These are phyloP conservation scores for Hippopotamyrus pictus DNA, from an alignment of 2,797 vertebrate species.

Conservation along the genomic window DNA sequence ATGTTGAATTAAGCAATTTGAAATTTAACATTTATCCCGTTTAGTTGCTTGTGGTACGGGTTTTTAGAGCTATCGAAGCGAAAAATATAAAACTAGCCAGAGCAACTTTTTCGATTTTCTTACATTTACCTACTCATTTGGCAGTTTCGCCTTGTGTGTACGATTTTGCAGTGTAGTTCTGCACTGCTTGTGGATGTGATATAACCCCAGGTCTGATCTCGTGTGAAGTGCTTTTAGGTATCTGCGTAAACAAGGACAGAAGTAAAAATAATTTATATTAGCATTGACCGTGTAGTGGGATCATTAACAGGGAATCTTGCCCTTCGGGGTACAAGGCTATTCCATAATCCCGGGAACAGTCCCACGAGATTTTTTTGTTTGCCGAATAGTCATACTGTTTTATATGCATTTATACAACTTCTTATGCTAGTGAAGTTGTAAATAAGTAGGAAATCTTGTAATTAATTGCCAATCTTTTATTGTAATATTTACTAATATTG, in stretches of 20 bases:
- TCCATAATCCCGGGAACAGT: background rate
- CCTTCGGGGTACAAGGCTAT: background rate
- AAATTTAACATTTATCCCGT: background rate
- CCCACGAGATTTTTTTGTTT: background rate
- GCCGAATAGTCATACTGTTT: background rate
- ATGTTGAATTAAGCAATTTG: background rate
- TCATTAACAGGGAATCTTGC: background rate
- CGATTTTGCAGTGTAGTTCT: background rate
- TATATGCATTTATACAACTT: background rate
- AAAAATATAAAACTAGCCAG: background rate
- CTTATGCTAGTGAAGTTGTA: background rate
- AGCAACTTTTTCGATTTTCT: background rate
- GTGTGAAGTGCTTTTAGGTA: background rate
- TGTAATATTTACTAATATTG: background rate
- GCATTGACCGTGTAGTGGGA: background rate
- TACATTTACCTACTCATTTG: background rate
- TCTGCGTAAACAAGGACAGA: background rate
- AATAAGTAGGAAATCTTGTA: background rate
- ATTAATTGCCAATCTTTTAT: background rate
- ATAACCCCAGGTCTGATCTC: background rate
- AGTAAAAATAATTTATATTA: background rate
- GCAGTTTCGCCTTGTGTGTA: background rate
- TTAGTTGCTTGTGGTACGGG: background rate
- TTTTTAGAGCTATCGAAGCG: background rate
- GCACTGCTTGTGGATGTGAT: background rate